These are phyloP conservation scores for Vulpes lagopus DNA, from an alignment of 2,113 vertebrate genomes.

Conservation along the genomic window DNA sequence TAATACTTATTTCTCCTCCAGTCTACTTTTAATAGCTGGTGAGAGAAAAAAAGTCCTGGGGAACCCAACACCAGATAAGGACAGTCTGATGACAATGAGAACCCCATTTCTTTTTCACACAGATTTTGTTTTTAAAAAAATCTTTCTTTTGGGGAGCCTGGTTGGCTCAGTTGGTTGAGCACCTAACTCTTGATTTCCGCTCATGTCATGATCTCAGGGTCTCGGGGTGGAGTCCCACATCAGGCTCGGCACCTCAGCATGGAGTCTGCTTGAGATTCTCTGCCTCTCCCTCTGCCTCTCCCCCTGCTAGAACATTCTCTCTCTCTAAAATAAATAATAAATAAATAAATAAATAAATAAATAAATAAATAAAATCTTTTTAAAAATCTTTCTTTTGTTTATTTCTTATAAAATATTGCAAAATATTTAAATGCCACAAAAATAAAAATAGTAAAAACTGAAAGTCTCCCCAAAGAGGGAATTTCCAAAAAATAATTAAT, in stretches of 20 bases:
- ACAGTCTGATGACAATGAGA: background rate
- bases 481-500: background rate
- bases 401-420: background rate
- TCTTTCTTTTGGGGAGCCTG: background rate
- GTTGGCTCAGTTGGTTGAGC: background rate
- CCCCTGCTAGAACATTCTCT: no score
- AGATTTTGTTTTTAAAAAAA: background rate
- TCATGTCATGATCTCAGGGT: background rate
- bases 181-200: background rate
- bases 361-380: background rate
- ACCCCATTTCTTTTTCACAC: background rate
- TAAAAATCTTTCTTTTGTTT: background rate
- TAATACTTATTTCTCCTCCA: no score
- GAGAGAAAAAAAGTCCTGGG: background rate
- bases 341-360: background rate
- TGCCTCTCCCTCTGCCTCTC: background rate
- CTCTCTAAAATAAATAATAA: background rate
- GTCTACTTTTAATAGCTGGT: background rate
- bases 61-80: background rate
- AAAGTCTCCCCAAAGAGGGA: background rate
- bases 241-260: background rate
- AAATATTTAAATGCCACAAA: conserved; percentile 29
- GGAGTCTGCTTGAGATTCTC: no score
- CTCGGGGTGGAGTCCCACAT: background rate
- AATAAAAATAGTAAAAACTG: background rate